Conservation (phyloP, 1,140 invertebrate genomes). For the Brachionus sp. region DNA sequence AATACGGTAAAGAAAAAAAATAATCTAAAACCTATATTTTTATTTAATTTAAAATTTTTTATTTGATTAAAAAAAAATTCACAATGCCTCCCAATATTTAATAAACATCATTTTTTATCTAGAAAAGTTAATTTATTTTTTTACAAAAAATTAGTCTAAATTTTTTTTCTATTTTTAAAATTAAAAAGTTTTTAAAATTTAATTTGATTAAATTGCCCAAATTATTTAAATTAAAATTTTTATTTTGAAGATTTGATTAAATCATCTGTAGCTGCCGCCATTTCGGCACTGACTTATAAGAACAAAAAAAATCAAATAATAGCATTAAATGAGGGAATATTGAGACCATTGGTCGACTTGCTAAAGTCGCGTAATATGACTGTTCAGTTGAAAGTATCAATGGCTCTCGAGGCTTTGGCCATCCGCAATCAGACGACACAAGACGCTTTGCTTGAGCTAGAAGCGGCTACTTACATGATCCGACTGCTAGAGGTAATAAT, state of each 20-base stretch:
- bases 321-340: slow-evolving; percentile 52
- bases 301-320: slow-evolving; percentile 54
- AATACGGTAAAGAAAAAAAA: no score
- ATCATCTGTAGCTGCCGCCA: slow-evolving; percentile 5
- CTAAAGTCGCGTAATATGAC: slow-evolving; percentile 55
- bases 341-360: slow-evolving; percentile 55
- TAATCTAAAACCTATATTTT: no score
- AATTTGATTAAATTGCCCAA: background rate
- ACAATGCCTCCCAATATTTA: no score
- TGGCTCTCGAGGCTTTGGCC: slow-evolving; percentile 57
- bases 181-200: no score
- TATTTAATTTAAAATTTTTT: no score
- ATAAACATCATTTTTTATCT: no score
- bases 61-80: no score
- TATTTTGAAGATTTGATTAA: slow-evolving; percentile 32
- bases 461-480: slow-evolving; percentile 55
- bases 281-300: slow-evolving; percentile 47
- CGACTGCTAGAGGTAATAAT: slow-evolving; percentile 55
- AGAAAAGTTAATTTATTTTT: no score
- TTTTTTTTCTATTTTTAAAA: no score
- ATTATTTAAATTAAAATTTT: background rate
- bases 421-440: slow-evolving; percentile 54
- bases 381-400: slow-evolving; percentile 57
- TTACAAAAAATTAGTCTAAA: no score
- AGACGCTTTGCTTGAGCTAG: slow-evolving; percentile 53